Percentiles rank a stretch among this genome's conserved stretches.
phyloP scores from a whole-genome alignment of 92 coral and sea anemone species.

The Palythoa grandis region DNA sequence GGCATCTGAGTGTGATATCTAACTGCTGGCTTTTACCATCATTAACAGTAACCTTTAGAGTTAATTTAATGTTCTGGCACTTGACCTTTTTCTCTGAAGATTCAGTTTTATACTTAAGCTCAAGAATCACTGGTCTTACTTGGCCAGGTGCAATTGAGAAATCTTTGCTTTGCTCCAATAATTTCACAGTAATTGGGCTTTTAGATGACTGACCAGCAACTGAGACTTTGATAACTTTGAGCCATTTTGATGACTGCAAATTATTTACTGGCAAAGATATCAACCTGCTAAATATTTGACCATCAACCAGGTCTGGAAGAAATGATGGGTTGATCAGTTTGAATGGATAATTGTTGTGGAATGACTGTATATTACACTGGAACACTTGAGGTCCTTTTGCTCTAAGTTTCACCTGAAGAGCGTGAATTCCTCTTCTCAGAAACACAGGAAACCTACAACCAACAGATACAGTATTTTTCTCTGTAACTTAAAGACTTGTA shows the following conservation, averaged over 20 bases:
- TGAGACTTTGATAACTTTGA: slow-evolving; percentile 73
- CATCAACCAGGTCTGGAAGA: slow-evolving; percentile 90
- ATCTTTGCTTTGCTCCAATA: slow-evolving; percentile 48
- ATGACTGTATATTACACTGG: slow-evolving; percentile 62
- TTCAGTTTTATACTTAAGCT: slow-evolving; percentile 61
- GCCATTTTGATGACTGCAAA: slow-evolving; percentile 74
- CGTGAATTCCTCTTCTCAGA: slow-evolving; percentile 83
- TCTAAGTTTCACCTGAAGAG: slow-evolving; percentile 76
- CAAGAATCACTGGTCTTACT: slow-evolving; percentile 62
- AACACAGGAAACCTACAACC: slow-evolving; percentile 78
- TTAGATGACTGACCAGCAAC: slow-evolving; percentile 44
- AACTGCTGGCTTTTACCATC: slow-evolving; percentile 70
- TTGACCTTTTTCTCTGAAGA: slow-evolving; percentile 5
- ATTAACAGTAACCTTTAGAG: slow-evolving; percentile 62
- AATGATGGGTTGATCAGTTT: slow-evolving; percentile 67
- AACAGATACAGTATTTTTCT: neutral
- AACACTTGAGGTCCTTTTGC: slow-evolving; percentile 73
- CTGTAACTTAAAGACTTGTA: neutral
- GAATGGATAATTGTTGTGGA: slow-evolving; percentile 57
- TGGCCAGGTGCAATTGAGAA: slow-evolving; percentile 92
- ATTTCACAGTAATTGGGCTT: slow-evolving; percentile 43
- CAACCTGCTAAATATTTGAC: slow-evolving; percentile 72
- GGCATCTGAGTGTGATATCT: slow-evolving; percentile 71
- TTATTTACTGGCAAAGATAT: slow-evolving; percentile 78
- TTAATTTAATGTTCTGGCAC: slow-evolving; percentile 55